Base-by-base conservation (phyloP, 1,140 invertebrate genomes). In the Acromyrmex heyeri region DNA sequence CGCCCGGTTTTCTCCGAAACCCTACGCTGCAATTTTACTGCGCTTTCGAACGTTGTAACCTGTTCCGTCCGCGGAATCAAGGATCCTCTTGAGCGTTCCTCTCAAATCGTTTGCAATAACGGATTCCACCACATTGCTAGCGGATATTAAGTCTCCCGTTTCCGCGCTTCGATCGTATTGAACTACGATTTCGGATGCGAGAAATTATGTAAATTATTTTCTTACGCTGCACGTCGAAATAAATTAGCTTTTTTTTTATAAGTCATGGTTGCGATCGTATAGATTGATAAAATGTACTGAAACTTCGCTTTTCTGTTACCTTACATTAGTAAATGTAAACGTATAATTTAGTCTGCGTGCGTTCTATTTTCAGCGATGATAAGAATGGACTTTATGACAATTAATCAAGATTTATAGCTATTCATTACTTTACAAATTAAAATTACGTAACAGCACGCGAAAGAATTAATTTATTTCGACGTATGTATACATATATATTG, bases 11-110 rank as follows among this genome's bases (percentile, higher is more conserved):
- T 83, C 78, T 59, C 10, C 38, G 69, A 34, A 61, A 62, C 38
- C 69, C 27, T 75, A 55, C 53, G 21, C 53, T 50, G 38, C 55
- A 83, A 83, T 83, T 83, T 83, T 75, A 83, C 44, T 48, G 38
- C n/a, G 69, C 53, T 61, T 55, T 12, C 44, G 70, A 61, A 62
- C 55, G 24, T 48, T 50, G 64, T 27, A 81, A 70, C 64, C 48
- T 27, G 78, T 70, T 70, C 69, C 69, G 38, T 73, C 24, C 55
- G 57, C 55, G 14, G 27, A n/a, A 73, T 73, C 79, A 14, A 73
- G 55, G 59, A 67, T 73, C 18, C 21, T 59, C 53, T 48, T 53
- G 55, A 59, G 21, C 38, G 38, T 48, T 50, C 30, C 55, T 61
- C n/a, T 48, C 64, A 38, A 69, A 50, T 72, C 16, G 34, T 21